Evolutionary conservation across 2,113 vertebrate species (phyloP).

Genomic region (Petaurus breviceps): DNA sequence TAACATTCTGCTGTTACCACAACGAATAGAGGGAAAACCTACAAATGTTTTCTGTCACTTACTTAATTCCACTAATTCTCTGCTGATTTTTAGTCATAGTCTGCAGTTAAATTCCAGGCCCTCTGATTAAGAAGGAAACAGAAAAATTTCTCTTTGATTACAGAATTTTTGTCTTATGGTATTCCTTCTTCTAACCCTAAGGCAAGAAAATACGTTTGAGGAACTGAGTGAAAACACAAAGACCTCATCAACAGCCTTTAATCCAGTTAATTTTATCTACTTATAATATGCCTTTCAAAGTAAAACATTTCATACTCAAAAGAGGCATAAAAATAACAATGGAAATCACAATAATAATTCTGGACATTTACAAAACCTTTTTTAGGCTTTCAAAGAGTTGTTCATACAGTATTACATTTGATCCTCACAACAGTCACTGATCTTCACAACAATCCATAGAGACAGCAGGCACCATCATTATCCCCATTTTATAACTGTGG

Average conservation of each 20-base stretch:
- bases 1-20: conserved; percentile 27
- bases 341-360: not conserved
- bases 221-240: not conserved
- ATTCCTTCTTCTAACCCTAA: not conserved
- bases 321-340: not conserved
- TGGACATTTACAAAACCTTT: not conserved
- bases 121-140: conserved; percentile 25
- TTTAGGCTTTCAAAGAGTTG: not conserved
- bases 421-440: not conserved
- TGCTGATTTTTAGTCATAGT: conserved; percentile 42
- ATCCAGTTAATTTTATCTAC: not conserved
- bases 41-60: conserved; percentile 4
- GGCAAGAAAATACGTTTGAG: not conserved
- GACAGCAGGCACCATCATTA: not conserved
- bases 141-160: not conserved
- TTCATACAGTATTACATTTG: not conserved
- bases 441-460: not conserved
- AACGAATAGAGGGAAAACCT: not conserved
- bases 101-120: not conserved
- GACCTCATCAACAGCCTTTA: not conserved
- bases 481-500: not conserved
- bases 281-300: not conserved
- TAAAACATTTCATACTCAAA: not conserved
- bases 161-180: not conserved
- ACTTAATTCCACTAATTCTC: conserved; percentile 19